Base-by-base conservation (phyloP, 2,888 invertebrate genomes). In the Antheraea assamensis region DNA sequence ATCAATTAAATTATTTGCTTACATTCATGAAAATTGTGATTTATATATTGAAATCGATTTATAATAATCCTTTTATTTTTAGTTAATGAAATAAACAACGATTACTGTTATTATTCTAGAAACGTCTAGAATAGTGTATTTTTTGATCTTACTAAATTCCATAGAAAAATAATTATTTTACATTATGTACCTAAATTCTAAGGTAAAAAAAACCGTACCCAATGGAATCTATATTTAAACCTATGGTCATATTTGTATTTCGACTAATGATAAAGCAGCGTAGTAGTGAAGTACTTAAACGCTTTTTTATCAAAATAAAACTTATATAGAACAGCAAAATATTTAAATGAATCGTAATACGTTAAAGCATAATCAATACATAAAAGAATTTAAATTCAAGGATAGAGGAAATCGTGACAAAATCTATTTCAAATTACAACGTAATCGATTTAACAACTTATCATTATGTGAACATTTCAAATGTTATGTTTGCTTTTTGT, bases 401-500 rank as follows among this genome's bases (percentile, higher is more conserved):
- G 27, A 27, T 27, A 58, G 13, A 30, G 3, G 58, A 27, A 61
- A 27, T 61, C 10, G 27, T 61, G 5, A 15, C 2, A 27, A 30
- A 30, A 27, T 27, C 13, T 27, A 24, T 61, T 61, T 61, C 58
- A 24, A 24, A 10, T 61, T 8, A 61, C 58, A 24, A 24, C 27
- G 58, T 61, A 61, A 61, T 13, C 27, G 58, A 61, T 61, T 61
- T 13, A 13, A 61, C 2, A 61, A 17, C 17, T 27, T 58, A n/a
- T 58, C 21, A 58, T 58, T 58, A 58, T n/a, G n/a, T 8, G 7
- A 49, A 71, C 70, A 70, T 61, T 30, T 42, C 49, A 71, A 61
- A 30, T 52, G 21, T 52, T 1, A 17, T 21, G 30, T 49, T 21
- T 68, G 70, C 61, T 58, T 58, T 70, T 71, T 70, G 21, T n/a